A percentile compares a stretch with the other conserved stretches of the same genome.
Conservation (phyloP, 2,888 invertebrate genomes). For the Diarsia brunnea region DNA sequence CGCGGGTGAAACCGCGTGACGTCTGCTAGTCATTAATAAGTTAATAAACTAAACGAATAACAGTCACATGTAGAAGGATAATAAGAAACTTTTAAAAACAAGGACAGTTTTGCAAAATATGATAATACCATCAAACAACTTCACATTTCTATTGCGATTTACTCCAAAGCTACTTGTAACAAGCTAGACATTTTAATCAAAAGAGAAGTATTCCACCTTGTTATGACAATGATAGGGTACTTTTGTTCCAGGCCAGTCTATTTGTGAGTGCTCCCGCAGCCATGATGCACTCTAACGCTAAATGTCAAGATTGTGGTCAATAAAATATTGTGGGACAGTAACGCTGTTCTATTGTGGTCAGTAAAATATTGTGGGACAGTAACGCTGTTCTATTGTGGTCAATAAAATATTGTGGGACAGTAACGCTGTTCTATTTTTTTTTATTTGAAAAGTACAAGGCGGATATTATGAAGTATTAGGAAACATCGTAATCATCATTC, state of each 20-base stretch:
- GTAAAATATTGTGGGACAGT: conserved; percentile 6
- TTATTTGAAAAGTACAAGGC: background rate
- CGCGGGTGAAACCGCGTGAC: no score
- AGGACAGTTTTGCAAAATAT: background rate
- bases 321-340: conserved; percentile 4
- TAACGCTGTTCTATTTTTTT: conserved; percentile 1
- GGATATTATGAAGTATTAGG: background rate
- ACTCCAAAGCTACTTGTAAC: background rate
- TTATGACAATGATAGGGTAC: conserved; percentile 24
- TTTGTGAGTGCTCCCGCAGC: conserved; percentile 25
- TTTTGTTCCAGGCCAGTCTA: conserved; percentile 24
- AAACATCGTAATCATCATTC: background rate
- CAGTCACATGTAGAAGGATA: background rate
- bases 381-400: conserved; percentile 33
- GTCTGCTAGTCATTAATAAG: background rate
- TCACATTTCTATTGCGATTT: conserved; percentile 7
- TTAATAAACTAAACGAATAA: background rate
- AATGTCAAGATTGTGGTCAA: conserved; percentile 54
- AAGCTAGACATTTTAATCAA: conserved; percentile 24
- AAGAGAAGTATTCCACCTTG: conserved; percentile 17
- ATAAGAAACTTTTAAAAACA: background rate
- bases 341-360: conserved; percentile 35
- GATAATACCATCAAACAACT: background rate
- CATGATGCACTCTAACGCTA: conserved; percentile 30
- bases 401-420: conserved; percentile 10